A percentile compares a stretch with the other conserved stretches of the same genome.
phyloP scores from a whole-genome alignment of 2,888 invertebrate species.

The Stenotaenia linearis region DNA sequence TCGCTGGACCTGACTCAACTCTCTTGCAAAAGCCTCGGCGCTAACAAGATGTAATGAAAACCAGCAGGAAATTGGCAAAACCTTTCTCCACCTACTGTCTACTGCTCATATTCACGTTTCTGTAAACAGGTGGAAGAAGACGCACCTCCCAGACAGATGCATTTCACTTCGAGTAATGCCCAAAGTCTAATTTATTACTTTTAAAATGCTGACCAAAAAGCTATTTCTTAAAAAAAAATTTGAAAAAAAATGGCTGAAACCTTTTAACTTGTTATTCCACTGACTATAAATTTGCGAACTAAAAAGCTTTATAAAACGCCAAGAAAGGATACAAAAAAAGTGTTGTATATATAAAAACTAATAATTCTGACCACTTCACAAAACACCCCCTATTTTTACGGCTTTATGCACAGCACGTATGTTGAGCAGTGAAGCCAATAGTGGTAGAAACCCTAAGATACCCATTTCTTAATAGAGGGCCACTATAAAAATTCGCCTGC shows the following conservation, averaged over 20 bases:
- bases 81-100: background rate
- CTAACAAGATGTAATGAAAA: constrained; percentile 4
- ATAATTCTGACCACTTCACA: background rate
- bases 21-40: background rate
- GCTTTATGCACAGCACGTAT: background rate
- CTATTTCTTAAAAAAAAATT: background rate
- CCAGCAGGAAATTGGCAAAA: constrained; percentile 4
- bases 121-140: background rate
- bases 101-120: background rate
- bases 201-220: background rate
- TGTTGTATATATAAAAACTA: background rate
- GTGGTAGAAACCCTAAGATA: background rate
- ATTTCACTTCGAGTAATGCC: background rate
- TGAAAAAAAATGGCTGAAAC: background rate
- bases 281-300: background rate
- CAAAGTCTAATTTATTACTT: background rate
- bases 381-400: background rate
- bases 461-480: background rate
- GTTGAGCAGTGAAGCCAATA: background rate
- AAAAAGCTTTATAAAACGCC: background rate
- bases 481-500: background rate
- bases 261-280: background rate
- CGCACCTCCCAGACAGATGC: background rate
- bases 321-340: background rate
- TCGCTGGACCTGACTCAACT: background rate